These are phyloP conservation scores for Diloba caeruleocephala DNA, from an alignment of 2,888 invertebrate species.

Conservation along the genomic window DNA sequence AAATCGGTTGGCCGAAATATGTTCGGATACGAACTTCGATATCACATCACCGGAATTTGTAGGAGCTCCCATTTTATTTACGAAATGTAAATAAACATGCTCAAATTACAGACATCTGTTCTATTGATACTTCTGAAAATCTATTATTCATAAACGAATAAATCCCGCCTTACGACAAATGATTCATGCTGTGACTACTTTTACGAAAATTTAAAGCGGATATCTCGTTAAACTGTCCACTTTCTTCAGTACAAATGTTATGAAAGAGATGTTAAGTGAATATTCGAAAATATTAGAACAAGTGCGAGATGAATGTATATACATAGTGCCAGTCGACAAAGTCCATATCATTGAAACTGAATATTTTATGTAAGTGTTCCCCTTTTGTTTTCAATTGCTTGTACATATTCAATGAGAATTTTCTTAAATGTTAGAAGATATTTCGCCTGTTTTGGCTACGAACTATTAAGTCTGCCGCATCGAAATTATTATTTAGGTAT, in stretches of 20 bases:
- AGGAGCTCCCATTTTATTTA: conserved; percentile 27
- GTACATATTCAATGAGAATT: conserved; percentile 1
- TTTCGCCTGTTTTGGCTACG: not conserved
- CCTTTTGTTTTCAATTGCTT: conserved; percentile 18
- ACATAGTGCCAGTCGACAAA: not conserved
- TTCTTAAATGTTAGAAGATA: not conserved
- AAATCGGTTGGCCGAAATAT: conserved; percentile 69
- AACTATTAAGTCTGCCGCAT: too few relatives aligned
- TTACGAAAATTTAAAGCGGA: conserved; percentile 22
- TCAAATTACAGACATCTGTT: conserved; percentile 27
- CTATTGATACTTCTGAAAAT: conserved; percentile 41
- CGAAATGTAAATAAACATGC: conserved; percentile 22
- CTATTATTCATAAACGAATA: conserved; percentile 30
- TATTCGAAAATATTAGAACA: conserved; percentile 24
- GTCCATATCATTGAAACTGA: conserved; percentile 24
- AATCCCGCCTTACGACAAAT: conserved; percentile 34
- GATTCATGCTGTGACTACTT: conserved; percentile 35
- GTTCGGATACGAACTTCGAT: conserved; percentile 45
- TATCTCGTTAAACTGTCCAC: conserved; percentile 36
- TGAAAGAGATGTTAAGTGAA: conserved; percentile 7
- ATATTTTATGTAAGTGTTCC: conserved; percentile 32
- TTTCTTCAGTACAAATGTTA: conserved; percentile 19
- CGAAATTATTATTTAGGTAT: too few relatives aligned
- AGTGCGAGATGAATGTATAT: conserved; percentile 7
- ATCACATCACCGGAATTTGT: conserved; percentile 44